Evolutionary conservation across 2,797 vertebrate species (phyloP).

Genomic region (Hylomyscus alleni): DNA sequence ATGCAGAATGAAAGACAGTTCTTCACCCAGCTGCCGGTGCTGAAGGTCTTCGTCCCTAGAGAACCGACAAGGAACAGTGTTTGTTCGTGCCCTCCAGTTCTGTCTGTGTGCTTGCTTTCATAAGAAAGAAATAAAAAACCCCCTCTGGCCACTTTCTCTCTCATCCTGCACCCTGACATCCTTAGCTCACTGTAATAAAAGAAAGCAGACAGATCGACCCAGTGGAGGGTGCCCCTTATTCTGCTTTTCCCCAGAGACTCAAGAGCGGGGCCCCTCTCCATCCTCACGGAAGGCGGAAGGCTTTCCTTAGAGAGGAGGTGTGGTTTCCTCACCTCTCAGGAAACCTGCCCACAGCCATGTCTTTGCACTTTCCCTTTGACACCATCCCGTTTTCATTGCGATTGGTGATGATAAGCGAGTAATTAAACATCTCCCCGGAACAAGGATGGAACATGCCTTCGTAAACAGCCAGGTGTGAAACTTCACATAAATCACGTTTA

Average conservation of each 20-base stretch:
- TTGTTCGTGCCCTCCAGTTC: background rate
- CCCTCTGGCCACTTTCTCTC: conserved; percentile 27
- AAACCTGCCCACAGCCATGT: background rate
- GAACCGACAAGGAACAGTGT: background rate
- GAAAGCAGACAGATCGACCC: conserved; percentile 9
- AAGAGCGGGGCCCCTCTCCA: background rate
- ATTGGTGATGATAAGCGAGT: conserved; percentile 19
- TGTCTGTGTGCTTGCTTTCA: conserved; percentile 38
- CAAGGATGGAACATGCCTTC: background rate
- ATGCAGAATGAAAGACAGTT: background rate
- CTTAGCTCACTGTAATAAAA: conserved; percentile 55
- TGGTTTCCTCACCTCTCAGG: background rate
- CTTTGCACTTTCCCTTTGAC: background rate
- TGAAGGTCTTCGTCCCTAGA: background rate
- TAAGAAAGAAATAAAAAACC: conserved; percentile 68
- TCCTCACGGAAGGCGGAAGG: background rate
- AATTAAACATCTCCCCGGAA: conserved; percentile 45
- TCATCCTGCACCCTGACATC: background rate
- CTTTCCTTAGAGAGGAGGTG: background rate
- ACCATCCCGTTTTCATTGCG: background rate
- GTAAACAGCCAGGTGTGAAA: background rate
- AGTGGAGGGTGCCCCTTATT: background rate
- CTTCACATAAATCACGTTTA: background rate
- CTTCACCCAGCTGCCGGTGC: background rate
- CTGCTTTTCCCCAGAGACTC: conserved; percentile 1